Conservation (phyloP, 2,888 invertebrate species). For the Cephus spinipes region DNA sequence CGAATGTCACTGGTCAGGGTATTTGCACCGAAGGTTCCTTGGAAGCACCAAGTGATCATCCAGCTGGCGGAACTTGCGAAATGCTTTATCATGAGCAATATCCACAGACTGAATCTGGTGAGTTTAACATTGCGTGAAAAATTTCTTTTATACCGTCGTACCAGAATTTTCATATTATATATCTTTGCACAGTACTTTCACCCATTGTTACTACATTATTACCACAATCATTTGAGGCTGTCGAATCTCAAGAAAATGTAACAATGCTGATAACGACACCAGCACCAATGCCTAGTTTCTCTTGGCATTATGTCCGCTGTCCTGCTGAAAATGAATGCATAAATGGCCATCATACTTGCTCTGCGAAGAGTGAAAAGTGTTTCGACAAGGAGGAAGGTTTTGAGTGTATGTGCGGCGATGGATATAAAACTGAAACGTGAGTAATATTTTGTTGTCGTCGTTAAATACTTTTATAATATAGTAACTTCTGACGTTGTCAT, state of each 20-base stretch:
- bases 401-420: slow-evolving; percentile 85
- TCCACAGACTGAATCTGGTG: slow-evolving; percentile 45
- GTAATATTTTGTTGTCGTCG: slow-evolving; percentile 45
- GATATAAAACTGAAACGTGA: slow-evolving; percentile 74
- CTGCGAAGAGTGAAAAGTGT: slow-evolving; percentile 87
- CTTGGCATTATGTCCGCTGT: slow-evolving; percentile 91
- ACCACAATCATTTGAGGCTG: slow-evolving; percentile 33
- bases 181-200: slow-evolving; percentile 23
- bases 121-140: slow-evolving; percentile 14
- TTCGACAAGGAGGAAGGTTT: slow-evolving; percentile 85
- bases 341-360: slow-evolving; percentile 92
- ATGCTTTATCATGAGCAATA: slow-evolving; percentile 63
- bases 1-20: slow-evolving; percentile 75
- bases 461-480: background rate
- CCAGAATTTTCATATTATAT: background rate
- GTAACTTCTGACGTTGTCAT: background rate
- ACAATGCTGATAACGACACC: slow-evolving; percentile 38
- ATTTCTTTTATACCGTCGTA: background rate
- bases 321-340: slow-evolving; percentile 94
- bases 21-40: slow-evolving; percentile 89
- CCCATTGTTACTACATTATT: slow-evolving; percentile 37
- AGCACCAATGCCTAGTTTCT: slow-evolving; percentile 67
- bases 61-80: slow-evolving; percentile 70
- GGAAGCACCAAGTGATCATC: slow-evolving; percentile 73
- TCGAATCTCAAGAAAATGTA: slow-evolving; percentile 39